Evolutionary conservation across 2,797 vertebrate species (phyloP).

Genomic region (Cyclura pinguis): DNA sequence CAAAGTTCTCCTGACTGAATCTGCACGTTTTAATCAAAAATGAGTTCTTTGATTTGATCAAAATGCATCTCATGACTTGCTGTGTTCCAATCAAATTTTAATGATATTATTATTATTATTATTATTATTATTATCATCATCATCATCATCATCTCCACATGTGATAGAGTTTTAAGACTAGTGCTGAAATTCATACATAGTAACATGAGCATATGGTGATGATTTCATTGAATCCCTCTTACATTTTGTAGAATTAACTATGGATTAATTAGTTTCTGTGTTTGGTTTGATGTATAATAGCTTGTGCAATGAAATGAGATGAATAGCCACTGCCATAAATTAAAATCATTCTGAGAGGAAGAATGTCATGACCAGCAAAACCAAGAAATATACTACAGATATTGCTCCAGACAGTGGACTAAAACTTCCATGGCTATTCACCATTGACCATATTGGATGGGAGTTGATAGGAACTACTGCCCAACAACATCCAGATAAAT

Average conservation of each 20-base stretch:
- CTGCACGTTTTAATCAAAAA: neutral
- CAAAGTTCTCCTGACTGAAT: neutral
- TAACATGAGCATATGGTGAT: neutral
- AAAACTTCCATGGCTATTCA: neutral
- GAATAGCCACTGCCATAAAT: neutral
- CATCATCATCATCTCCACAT: neutral
- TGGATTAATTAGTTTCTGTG: neutral
- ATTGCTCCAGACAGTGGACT: neutral
- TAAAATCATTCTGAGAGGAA: neutral
- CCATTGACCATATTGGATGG: neutral
- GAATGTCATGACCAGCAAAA: neutral
- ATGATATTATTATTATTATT: too few relatives aligned
- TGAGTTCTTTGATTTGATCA: neutral
- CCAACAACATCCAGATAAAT: too few relatives aligned
- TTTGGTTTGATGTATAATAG: constrained; percentile 1
- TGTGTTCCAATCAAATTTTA: neutral
- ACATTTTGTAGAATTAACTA: neutral
- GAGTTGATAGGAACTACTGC: neutral
- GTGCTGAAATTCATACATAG: neutral
- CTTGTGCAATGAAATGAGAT: neutral
- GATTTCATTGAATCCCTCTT: neutral
- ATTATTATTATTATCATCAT: too few relatives aligned
- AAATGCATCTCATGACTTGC: neutral
- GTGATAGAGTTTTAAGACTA: neutral
- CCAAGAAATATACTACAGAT: too few relatives aligned